These are phyloP conservation scores for Apaloderma vittatum DNA, from an alignment of 2,113 vertebrate species.

Conservation along the genomic window DNA sequence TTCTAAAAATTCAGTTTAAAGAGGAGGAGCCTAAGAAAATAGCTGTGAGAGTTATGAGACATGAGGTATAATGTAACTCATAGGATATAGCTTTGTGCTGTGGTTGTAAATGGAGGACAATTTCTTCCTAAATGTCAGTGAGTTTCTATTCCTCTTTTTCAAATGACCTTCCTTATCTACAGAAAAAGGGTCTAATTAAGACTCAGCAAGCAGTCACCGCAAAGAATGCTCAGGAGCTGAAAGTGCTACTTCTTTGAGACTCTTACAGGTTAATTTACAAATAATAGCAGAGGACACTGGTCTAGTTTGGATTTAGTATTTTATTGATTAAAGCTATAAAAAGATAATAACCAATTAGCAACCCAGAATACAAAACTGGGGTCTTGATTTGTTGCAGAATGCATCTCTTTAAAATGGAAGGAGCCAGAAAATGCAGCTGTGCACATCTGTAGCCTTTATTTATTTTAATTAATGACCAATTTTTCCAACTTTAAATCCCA, in stretches of 20 bases:
- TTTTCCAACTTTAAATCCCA: not conserved
- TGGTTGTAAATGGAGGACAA: not conserved
- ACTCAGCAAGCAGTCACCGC: not conserved
- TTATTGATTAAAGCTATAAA: constrained; percentile 4
- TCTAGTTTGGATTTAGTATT: not conserved
- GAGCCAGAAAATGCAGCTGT: not conserved
- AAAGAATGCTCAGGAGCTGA: not conserved
- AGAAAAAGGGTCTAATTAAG: not conserved
- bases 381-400: not conserved
- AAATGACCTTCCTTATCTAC: not conserved
- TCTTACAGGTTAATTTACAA: constrained; percentile 14
- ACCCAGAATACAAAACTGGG: not conserved
- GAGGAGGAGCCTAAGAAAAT: not conserved
- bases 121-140: not conserved
- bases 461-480: not conserved
- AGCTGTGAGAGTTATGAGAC: not conserved
- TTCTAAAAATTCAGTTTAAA: not conserved
- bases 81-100: not conserved
- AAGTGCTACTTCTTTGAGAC: not conserved
- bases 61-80: not conserved
- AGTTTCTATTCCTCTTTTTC: not conserved
- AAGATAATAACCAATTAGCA: constrained; percentile 10
- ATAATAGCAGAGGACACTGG: not conserved
- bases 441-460: not conserved
- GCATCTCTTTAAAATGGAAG: not conserved